phyloP scores from a whole-genome alignment of 2,888 invertebrate species.

The Drosophila meridiana region DNA sequence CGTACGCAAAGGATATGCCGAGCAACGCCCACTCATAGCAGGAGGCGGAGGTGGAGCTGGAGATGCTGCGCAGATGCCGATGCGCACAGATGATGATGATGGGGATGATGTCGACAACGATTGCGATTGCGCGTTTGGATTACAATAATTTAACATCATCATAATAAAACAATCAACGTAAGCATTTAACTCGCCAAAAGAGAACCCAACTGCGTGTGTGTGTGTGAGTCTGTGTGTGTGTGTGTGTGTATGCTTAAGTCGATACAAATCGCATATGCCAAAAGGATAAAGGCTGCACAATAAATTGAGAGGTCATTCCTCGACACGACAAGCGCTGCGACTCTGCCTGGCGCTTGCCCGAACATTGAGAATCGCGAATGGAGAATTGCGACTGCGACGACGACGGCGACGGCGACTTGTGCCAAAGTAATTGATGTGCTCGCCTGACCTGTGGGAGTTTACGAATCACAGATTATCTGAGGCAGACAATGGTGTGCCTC shows the following conservation, averaged over 20 bases:
- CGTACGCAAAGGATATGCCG: constrained; percentile 77
- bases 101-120: constrained; percentile 77
- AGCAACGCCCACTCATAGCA: constrained; percentile 62
- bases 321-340: constrained; percentile 47
- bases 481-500: constrained; percentile 79
- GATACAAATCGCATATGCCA: constrained; percentile 80
- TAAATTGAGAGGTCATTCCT: constrained; percentile 80
- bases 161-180: constrained; percentile 84
- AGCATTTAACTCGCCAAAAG: constrained; percentile 63
- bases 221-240: constrained; percentile 16
- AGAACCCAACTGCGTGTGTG: constrained; percentile 15
- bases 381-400: neutral
- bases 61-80: constrained; percentile 39
- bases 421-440: constrained; percentile 84
- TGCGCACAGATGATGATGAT: constrained; percentile 48
- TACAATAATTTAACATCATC: constrained; percentile 85
- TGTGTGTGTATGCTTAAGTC: constrained; percentile 68
- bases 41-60: neutral
- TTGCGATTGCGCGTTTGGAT: constrained; percentile 82
- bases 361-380: neutral
- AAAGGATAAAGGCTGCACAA: constrained; percentile 79
- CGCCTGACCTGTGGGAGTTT: constrained; percentile 84
- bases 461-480: constrained; percentile 83
- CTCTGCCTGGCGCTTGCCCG: constrained; percentile 45
- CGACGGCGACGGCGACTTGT: constrained; percentile 67